Base-by-base conservation (phyloP, 2,113 vertebrate genomes). In the Coptodon bakossiorum region DNA sequence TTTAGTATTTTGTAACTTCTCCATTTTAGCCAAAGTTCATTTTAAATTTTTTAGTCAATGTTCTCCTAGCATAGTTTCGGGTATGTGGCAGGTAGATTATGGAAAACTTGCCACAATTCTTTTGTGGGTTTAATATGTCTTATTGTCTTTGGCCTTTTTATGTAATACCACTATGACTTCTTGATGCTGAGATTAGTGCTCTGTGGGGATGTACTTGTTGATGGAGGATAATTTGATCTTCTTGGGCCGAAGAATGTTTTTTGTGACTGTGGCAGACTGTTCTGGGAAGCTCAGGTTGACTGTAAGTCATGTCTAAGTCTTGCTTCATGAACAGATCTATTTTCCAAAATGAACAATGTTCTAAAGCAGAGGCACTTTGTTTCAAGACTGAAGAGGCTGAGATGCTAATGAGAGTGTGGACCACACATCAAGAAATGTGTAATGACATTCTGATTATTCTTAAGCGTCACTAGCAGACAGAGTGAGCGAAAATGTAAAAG, bases 401-500 rank as follows among this genome's bases (percentile, higher is more conserved):
- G 31, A 16, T 54, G 34, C 27, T 84, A 40, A 76, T 40, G 63
- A 43, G 22, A 10, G 3, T 8, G 9, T 9, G 5, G 36, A 84
- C 7, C 24, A 29, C 38, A 56, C 38, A 57, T 57, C 29, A 76
- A 53, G 9, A 7, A 50, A 76, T 76, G 14, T 76, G 43, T 76
- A 19, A 76, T 11, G 43, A 29, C 24, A 76, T 50, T 59, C 43
- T 7, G 54, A 86, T 22, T 6, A 48, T 19, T 73, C 80, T 10
- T 22, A 7, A 7, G 50, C 80, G 40, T 78, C 45, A 76, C 45
- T 22, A 29, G 36, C 54, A 17, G 38, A 84, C 36, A 61, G 9
- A 57, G 57, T 16, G 80, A 88, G 89, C 27, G 73, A 86, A 81
- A 87, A 80, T 52, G 52, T 24, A 9, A n/a, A 34, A n/a, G 24